Conservation (phyloP, 2,888 invertebrate genomes). For the Epiblema foenella region DNA sequence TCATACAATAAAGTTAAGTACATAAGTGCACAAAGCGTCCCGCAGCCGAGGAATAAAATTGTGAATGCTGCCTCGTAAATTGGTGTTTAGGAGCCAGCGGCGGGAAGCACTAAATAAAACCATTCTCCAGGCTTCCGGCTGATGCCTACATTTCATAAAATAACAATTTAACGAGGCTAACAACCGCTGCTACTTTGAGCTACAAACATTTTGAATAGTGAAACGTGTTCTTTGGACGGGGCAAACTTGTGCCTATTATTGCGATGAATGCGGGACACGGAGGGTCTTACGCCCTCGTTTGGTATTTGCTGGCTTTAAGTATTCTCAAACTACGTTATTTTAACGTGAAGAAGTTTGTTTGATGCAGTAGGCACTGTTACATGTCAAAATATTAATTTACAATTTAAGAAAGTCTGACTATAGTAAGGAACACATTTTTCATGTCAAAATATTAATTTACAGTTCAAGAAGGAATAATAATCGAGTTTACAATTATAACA, state of each 20-base stretch:
- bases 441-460: too few relatives aligned
- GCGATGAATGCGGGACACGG: neutral
- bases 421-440: too few relatives aligned
- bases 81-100: constrained; percentile 31
- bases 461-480: too few relatives aligned
- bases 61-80: constrained; percentile 35
- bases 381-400: too few relatives aligned
- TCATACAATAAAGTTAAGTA: constrained; percentile 6
- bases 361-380: too few relatives aligned
- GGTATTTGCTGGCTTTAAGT: neutral
- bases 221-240: neutral
- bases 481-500: too few relatives aligned
- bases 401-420: too few relatives aligned
- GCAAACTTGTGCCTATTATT: neutral
- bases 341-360: neutral
- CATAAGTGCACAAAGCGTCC: constrained; percentile 14
- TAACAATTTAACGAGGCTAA: constrained; percentile 26
- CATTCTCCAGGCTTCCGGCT: constrained; percentile 31
- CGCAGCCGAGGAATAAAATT: constrained; percentile 30
- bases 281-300: neutral
- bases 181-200: neutral
- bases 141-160: constrained; percentile 38
- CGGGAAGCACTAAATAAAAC: constrained; percentile 35
- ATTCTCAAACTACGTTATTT: neutral
- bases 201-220: constrained; percentile 11